phyloP scores from a whole-genome alignment of 2,888 invertebrate genomes.

The Brachynemurus nebulosus region DNA sequence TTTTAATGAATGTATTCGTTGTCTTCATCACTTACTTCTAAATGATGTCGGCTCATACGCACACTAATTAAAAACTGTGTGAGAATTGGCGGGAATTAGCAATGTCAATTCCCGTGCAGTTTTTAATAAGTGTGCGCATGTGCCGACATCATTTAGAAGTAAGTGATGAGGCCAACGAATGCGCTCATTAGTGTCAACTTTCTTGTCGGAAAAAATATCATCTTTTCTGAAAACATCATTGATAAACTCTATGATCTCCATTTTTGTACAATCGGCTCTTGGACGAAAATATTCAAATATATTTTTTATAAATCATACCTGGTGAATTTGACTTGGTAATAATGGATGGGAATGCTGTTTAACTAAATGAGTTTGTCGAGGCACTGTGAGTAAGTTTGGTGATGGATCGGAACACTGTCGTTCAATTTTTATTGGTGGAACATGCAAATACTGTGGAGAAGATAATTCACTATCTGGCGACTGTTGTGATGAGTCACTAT shows the following conservation, averaged over 20 bases:
- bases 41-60: too few species aligned
- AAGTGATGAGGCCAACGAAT: too few species aligned
- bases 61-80: too few species aligned
- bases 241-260: neutral
- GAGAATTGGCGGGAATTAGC: too few species aligned
- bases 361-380: slow-evolving; percentile 40
- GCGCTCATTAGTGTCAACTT: too few species aligned
- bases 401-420: slow-evolving; percentile 45
- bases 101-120: too few species aligned
- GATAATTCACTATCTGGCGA: slow-evolving; percentile 19
- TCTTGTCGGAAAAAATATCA: neutral
- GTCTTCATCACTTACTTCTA: too few species aligned
- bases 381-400: slow-evolving; percentile 43
- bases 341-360: slow-evolving; percentile 56
- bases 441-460: slow-evolving; percentile 28
- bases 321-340: slow-evolving; percentile 39
- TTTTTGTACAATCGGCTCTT: neutral
- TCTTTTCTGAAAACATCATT: neutral
- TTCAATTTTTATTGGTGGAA: slow-evolving; percentile 39
- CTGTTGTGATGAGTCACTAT: slow-evolving; percentile 37
- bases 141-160: too few species aligned
- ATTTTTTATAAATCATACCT: slow-evolving; percentile 16
- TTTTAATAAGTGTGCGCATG: too few species aligned
- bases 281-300: neutral
- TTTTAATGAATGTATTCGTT: too few species aligned